A percentile compares a stretch with the other conserved stretches of the same genome.
These are phyloP conservation scores for Rhodophaea formosa DNA, from an alignment of 2,888 invertebrate genomes.

Conservation along the genomic window DNA sequence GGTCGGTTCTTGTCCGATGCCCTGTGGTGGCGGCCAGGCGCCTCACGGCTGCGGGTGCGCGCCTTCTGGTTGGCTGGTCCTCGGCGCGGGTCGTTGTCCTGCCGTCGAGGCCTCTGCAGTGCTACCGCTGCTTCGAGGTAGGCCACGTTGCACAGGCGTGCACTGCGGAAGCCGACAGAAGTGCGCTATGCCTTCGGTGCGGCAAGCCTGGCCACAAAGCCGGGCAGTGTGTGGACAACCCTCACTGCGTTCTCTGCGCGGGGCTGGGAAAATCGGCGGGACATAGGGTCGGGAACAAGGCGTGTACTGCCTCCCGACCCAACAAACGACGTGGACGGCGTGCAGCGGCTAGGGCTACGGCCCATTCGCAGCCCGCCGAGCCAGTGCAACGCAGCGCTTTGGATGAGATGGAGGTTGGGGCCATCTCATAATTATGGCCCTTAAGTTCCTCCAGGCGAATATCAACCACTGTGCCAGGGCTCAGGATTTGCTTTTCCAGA, in stretches of 20 bases:
- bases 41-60: not conserved
- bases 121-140: no score
- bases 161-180: not conserved
- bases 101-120: not conserved
- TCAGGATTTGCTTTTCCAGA: not conserved
- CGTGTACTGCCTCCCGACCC: not conserved
- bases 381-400: not conserved
- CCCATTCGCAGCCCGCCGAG: not conserved
- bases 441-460: slow-evolving; percentile 4
- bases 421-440: not conserved
- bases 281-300: not conserved
- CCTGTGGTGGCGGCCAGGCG: not conserved
- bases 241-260: not conserved
- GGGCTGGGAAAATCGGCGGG: not conserved
- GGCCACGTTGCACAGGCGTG: not conserved
- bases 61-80: not conserved
- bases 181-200: not conserved
- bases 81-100: not conserved
- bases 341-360: not conserved
- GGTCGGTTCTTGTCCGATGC: not conserved
- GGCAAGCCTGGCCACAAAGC: not conserved
- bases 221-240: not conserved
- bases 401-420: not conserved
- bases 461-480: slow-evolving; percentile 5
- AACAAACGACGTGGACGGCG: no score